These are phyloP conservation scores for Calidris pugnax DNA, from an alignment of 2,113 vertebrate genomes.

Conservation along the genomic window DNA sequence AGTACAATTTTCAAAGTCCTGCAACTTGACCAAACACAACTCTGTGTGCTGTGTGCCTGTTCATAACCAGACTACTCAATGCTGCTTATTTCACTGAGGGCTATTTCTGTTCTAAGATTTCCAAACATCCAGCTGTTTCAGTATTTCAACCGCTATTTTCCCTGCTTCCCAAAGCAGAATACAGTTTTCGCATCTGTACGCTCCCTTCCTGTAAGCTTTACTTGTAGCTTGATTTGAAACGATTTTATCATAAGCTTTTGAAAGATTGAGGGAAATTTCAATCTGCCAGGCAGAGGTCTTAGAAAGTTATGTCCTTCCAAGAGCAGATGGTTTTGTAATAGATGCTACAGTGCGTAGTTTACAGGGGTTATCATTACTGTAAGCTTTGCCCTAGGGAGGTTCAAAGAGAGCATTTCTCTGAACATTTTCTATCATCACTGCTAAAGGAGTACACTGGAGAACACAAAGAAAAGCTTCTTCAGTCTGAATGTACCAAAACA, in stretches of 20 bases:
- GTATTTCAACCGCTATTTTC: background rate
- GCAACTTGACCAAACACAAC: background rate
- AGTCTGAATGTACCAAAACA: background rate
- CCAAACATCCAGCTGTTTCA: background rate
- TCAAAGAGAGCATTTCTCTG: background rate
- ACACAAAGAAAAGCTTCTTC: background rate
- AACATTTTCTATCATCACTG: background rate
- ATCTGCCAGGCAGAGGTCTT: background rate
- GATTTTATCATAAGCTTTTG: background rate
- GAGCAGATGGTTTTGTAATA: background rate
- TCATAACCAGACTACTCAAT: background rate
- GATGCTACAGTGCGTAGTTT: background rate
- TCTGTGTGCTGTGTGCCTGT: background rate
- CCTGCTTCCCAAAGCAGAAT: background rate
- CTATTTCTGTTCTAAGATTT: background rate
- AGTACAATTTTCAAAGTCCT: background rate
- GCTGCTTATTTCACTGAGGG: background rate
- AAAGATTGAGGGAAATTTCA: background rate
- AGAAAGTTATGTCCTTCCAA: background rate
- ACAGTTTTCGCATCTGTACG: accelerated
- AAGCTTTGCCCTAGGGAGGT: background rate
- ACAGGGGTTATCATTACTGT: background rate
- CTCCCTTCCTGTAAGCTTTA: background rate
- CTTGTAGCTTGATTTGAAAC: background rate
- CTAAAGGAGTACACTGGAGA: background rate